Evolutionary conservation across 2,113 vertebrate genomes (phyloP).

Genomic region (Mormyrus lacerda): DNA sequence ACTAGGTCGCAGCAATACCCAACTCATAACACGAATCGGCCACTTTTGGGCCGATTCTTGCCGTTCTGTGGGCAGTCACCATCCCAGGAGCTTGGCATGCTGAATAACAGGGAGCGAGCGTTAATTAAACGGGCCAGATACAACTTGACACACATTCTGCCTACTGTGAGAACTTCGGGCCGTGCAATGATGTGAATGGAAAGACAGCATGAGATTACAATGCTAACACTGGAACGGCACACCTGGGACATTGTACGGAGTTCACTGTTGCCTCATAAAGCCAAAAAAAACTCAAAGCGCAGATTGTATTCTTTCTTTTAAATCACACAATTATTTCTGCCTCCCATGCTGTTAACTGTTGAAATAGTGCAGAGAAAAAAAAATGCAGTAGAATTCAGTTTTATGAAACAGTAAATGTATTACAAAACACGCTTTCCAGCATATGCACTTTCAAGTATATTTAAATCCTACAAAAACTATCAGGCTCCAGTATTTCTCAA

Average conservation of each 20-base stretch:
- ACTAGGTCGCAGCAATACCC: neutral
- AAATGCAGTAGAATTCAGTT: neutral
- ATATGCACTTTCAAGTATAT: neutral
- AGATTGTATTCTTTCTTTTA: neutral
- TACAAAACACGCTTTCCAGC: neutral
- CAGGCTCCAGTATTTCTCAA: neutral
- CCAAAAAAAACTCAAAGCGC: neutral
- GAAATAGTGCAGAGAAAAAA: neutral
- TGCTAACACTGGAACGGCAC: neutral
- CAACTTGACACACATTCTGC: constrained; percentile 3
- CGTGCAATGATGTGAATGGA: neutral
- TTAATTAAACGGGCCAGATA: constrained; percentile 1
- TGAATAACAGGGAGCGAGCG: neutral
- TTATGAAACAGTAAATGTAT: neutral
- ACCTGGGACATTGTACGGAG: neutral
- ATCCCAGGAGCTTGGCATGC: neutral
- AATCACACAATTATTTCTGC: neutral
- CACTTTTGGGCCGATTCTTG: neutral
- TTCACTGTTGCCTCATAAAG: neutral
- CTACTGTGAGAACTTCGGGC: neutral
- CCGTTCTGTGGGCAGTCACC: neutral
- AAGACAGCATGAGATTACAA: neutral
- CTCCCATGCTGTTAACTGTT: neutral
- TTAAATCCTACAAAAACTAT: neutral
- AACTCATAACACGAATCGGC: neutral